Percentiles rank a stretch among this genome's conserved stretches.
Evolutionary conservation across 2,888 invertebrate genomes (phyloP).

Genomic region (Anorthoa munda): DNA sequence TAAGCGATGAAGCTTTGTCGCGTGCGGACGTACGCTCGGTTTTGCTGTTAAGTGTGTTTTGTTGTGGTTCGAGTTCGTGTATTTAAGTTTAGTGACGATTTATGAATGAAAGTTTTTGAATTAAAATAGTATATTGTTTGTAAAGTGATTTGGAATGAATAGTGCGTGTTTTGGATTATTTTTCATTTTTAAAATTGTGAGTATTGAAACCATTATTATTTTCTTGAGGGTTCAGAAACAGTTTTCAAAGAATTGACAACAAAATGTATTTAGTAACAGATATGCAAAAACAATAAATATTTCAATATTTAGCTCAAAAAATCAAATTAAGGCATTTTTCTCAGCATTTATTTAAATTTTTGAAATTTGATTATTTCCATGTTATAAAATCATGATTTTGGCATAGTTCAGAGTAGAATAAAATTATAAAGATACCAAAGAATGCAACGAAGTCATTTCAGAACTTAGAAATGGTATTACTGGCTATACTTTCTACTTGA

Average conservation of each 20-base stretch:
- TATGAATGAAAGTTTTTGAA: conserved; percentile 57
- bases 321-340: too few relatives aligned
- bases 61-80: conserved; percentile 64
- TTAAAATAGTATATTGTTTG: conserved; percentile 31
- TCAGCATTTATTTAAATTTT: too few relatives aligned
- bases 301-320: not conserved
- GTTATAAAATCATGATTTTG: not conserved
- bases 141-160: conserved; percentile 46
- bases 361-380: too few relatives aligned
- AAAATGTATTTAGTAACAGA: not conserved
- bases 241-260: not conserved
- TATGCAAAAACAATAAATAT: not conserved
- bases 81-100: conserved; percentile 62
- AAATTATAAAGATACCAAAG: not conserved
- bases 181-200: conserved; percentile 36
- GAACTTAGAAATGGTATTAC: conserved; percentile 48
- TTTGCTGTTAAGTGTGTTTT: conserved; percentile 53
- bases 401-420: not conserved
- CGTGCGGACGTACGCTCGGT: conserved; percentile 42
- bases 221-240: too few relatives aligned
- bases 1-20: conserved; percentile 58
- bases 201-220: conserved; percentile 4
- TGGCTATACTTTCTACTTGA: conserved; percentile 58
- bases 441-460: not conserved
- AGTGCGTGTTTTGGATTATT: conserved; percentile 58